Evolutionary conservation across 2,888 invertebrate genomes (phyloP), one percentile per base, ranked within the genome.

Genomic region (Deilephila elpenor): DNA sequence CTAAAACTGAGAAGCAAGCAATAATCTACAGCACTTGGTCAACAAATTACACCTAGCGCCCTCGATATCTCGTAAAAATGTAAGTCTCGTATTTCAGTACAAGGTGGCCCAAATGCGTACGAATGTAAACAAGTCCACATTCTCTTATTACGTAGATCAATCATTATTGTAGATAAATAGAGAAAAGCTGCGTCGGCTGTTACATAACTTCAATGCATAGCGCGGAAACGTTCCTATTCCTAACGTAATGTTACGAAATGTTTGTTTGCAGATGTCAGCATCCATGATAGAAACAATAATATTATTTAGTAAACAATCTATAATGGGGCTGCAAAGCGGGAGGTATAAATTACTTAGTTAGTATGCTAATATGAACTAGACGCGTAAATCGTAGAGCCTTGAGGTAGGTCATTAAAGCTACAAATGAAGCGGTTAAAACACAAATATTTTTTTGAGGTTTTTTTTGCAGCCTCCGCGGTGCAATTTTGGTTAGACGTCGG

Each of bases 61-160:
- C 72, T 59, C 19, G 70, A 76, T 74, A 77, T 78, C 78, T 76
- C 73, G 75, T 77, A 80, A 78, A 80, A 78, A 75, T 73, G 70
- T 71, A 53, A 75, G n/a, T 74, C 76, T 79, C 74, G n/a, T 75
- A 79, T 76, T 78, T 76, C 78, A 74, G 62, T 75, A 75, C 73
- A 79, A 78, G 74, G 77, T 82, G 79, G 73, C 79, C 79, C 72
- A 79, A 75, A 78, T 80, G 71, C 20, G 51, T 25, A 61, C 56
- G 34, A 62, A 72, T 34, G 79, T 81, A 82, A 84, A 83, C 84
- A 84, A 79, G 71, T 81, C 77, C 78, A 78, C 80, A 75, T 53
- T 73, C 53, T 71, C 71, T 83, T 81, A 82, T 84, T 80, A 76
- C 82, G 74, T 73, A 76, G 77, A 81, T 81, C 79, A 67, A 67